phyloP scores from a whole-genome alignment of 2,888 invertebrate species.

The Ptychoptera albimana region DNA sequence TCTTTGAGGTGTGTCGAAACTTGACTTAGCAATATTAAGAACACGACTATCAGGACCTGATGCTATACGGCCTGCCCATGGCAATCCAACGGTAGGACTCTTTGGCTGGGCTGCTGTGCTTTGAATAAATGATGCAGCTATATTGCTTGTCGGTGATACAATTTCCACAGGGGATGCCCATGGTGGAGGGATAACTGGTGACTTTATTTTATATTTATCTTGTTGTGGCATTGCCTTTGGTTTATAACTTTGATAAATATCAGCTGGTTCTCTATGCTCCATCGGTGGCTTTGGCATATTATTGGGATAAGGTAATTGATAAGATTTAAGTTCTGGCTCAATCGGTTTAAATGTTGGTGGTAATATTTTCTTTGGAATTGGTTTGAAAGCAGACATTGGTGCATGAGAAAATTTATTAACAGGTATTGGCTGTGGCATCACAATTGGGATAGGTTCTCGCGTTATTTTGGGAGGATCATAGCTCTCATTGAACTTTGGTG shows the following conservation, averaged over 20 bases:
- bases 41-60: constrained; percentile 34
- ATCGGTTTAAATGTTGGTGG: constrained; percentile 21
- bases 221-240: constrained; percentile 9
- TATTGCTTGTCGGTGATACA: constrained; percentile 8
- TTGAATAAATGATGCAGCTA: constrained; percentile 16
- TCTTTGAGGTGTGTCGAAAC: too few species aligned
- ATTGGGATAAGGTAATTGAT: constrained; percentile 4
- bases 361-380: constrained; percentile 26
- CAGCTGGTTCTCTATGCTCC: background rate
- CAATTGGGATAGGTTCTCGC: background rate
- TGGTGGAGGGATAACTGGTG: constrained; percentile 6
- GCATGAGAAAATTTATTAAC: constrained; percentile 63
- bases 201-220: background rate
- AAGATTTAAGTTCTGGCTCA: constrained; percentile 7
- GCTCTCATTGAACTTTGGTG: background rate
- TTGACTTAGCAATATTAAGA: constrained; percentile 28
- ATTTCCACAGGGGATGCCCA: background rate
- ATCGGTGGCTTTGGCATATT: constrained; percentile 4
- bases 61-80: constrained; percentile 30
- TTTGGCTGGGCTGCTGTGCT: constrained; percentile 14
- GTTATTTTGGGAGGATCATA: background rate
- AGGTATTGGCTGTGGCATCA: constrained; percentile 34
- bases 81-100: constrained; percentile 21
- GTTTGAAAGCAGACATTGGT: constrained; percentile 60
- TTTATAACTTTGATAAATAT: constrained; percentile 1